These are phyloP conservation scores for Sphinx pinastri DNA, from an alignment of 2,888 invertebrate species.

Conservation along the genomic window DNA sequence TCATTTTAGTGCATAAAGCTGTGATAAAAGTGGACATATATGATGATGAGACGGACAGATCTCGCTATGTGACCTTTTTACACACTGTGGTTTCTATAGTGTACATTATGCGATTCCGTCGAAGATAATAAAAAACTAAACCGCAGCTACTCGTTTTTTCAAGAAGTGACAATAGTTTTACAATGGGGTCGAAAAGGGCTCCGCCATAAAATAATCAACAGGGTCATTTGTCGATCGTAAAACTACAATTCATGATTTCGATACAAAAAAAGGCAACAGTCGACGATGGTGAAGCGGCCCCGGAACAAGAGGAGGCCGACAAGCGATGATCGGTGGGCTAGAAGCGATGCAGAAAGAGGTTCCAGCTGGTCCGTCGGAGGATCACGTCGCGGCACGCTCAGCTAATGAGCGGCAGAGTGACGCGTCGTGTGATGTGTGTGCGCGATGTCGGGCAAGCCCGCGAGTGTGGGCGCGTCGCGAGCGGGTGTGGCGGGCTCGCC, in stretches of 20 bases:
- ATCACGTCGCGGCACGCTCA: conserved; percentile 66
- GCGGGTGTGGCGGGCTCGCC: conserved; percentile 78
- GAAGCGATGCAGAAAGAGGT: conserved; percentile 73
- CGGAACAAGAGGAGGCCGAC: conserved; percentile 57
- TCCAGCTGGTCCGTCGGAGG: conserved; percentile 55
- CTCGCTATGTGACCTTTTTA: conserved; percentile 74
- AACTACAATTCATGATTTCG: conserved; percentile 67
- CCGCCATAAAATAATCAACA: conserved; percentile 77
- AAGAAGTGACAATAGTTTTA: conserved; percentile 59
- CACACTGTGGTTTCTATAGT: conserved; percentile 45
- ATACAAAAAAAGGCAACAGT: conserved; percentile 58
- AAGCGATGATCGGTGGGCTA: conserved; percentile 71
- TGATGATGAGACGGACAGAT: conserved; percentile 64
- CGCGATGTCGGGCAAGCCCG: conserved; percentile 92
- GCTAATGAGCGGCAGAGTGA: conserved; percentile 74
- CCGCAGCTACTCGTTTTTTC: conserved; percentile 62
- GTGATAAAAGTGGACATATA: conserved; percentile 34
- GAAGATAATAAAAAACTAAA: conserved; percentile 42
- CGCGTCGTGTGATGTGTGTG: conserved; percentile 88
- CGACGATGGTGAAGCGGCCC: conserved; percentile 72
- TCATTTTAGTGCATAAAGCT: conserved; percentile 29
- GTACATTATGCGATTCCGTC: conserved; percentile 60
- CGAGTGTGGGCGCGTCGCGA: conserved; percentile 85
- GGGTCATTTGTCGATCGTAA: conserved; percentile 65
- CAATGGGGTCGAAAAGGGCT: conserved; percentile 78